phyloP scores from a whole-genome alignment of 2,113 vertebrate genomes.

The Phodopus roborovskii region DNA sequence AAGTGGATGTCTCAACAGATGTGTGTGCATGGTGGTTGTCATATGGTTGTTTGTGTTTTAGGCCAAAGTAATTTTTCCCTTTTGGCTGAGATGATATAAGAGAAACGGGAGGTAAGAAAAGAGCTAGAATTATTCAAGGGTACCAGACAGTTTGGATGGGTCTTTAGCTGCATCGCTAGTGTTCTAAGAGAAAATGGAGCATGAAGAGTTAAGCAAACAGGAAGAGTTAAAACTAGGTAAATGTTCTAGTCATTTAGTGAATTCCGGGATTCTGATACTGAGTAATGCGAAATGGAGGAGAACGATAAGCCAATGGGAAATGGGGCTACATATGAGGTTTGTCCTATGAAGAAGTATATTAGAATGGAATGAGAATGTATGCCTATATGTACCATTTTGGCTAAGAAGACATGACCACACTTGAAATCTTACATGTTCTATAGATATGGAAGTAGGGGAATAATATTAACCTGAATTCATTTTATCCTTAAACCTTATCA shows the following conservation, averaged over 20 bases:
- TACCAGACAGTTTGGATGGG: background rate
- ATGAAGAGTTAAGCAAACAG: slow-evolving; percentile 1
- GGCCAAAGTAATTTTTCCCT: background rate
- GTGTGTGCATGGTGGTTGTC: background rate
- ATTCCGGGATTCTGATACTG: slow-evolving; percentile 8
- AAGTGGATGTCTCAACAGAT: slow-evolving; percentile 4
- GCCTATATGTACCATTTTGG: background rate
- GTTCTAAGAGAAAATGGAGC: background rate
- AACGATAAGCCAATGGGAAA: slow-evolving; percentile 25
- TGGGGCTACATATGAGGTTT: background rate
- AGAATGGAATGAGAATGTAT: background rate
- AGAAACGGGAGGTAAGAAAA: background rate
- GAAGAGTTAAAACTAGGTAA: slow-evolving; percentile 18
- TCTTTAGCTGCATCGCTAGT: slow-evolving; percentile 22
- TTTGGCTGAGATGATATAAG: background rate
- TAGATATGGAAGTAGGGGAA: background rate
- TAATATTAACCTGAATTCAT: slow-evolving; percentile 22
- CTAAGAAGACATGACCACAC: background rate
- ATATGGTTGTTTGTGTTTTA: background rate
- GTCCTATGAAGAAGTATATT: background rate
- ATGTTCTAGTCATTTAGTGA: slow-evolving; percentile 1
- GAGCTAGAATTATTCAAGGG: background rate
- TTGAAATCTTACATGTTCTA: background rate
- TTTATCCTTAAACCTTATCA: slow-evolving; percentile 24
- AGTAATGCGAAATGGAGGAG: background rate